phyloP scores from a whole-genome alignment of 2,113 vertebrate species.

The Corythaixoides concolor region DNA sequence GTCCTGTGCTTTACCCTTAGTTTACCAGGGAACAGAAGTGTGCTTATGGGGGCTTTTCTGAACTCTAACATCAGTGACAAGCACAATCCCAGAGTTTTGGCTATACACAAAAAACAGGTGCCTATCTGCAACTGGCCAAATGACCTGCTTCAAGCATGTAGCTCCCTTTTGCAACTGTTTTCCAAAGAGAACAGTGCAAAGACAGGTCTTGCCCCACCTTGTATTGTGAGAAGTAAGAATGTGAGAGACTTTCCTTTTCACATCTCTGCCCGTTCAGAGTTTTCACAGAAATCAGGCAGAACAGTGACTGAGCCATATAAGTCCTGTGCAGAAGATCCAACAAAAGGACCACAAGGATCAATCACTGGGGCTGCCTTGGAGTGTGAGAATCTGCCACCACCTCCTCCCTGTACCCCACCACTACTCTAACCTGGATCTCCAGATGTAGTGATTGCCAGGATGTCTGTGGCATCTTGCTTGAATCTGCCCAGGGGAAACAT shows the following conservation, averaged over 20 bases:
- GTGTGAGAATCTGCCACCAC: background rate
- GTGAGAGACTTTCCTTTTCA: background rate
- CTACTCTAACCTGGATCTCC: background rate
- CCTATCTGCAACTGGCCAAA: background rate
- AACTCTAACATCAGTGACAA: background rate
- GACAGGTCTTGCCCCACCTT: background rate
- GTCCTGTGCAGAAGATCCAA: background rate
- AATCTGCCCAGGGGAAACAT: background rate
- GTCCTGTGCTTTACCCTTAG: background rate
- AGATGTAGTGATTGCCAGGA: background rate
- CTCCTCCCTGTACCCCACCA: background rate
- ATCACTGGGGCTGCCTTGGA: rapidly evolving
- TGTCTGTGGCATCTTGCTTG: background rate
- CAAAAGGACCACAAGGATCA: background rate
- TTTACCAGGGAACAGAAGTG: background rate
- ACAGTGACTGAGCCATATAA: background rate
- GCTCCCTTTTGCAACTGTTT: background rate
- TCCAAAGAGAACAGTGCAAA: background rate
- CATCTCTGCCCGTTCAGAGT: background rate
- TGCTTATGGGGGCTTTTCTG: background rate
- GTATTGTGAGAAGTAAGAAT: background rate
- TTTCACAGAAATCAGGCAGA: background rate
- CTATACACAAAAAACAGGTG: background rate
- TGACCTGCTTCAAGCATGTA: background rate
- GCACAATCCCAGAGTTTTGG: background rate